Conservation (phyloP, 2,888 invertebrate species). For the Endotricha flammealis region DNA sequence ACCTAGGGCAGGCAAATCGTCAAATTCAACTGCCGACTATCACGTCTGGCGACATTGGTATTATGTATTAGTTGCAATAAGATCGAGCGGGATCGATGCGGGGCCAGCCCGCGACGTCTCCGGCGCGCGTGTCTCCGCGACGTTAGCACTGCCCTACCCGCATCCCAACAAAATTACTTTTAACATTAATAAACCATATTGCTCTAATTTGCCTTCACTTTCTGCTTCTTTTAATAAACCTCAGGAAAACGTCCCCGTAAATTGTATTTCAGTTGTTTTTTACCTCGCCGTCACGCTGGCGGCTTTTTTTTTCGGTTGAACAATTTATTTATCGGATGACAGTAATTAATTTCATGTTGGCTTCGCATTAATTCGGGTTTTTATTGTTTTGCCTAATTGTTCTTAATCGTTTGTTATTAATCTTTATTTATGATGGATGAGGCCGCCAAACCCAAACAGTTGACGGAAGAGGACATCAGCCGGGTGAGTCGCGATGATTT, state of each 20-base stretch:
- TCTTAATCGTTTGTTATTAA: slow-evolving; percentile 10
- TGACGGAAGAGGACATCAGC: slow-evolving; percentile 71
- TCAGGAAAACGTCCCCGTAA: slow-evolving; percentile 61
- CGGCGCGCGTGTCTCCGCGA: slow-evolving; percentile 53
- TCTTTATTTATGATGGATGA: slow-evolving; percentile 37
- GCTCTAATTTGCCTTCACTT: slow-evolving; percentile 73
- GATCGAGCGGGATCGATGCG: slow-evolving; percentile 16
- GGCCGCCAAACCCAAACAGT: slow-evolving; percentile 47
- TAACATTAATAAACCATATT: slow-evolving; percentile 74
- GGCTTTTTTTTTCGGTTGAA: slow-evolving; percentile 46
- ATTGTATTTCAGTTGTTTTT: slow-evolving; percentile 72
- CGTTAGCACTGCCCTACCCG: slow-evolving; percentile 38
- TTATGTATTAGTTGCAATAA: not conserved
- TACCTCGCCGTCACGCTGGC: slow-evolving; percentile 63
- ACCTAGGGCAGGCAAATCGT: not conserved
- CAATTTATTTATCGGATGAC: slow-evolving; percentile 25
- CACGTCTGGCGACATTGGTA: not conserved
- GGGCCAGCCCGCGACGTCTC: slow-evolving; percentile 41
- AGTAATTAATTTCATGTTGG: slow-evolving; percentile 31
- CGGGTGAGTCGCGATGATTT: too few relatives aligned
- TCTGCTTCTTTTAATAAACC: slow-evolving; percentile 73
- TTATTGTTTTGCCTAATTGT: slow-evolving; percentile 12
- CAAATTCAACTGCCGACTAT: not conserved
- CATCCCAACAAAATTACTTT: slow-evolving; percentile 67
- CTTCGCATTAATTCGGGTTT: slow-evolving; percentile 22